Evolutionary conservation across 1,140 invertebrate genomes (phyloP).

Genomic region (Drosophila repletoides): DNA sequence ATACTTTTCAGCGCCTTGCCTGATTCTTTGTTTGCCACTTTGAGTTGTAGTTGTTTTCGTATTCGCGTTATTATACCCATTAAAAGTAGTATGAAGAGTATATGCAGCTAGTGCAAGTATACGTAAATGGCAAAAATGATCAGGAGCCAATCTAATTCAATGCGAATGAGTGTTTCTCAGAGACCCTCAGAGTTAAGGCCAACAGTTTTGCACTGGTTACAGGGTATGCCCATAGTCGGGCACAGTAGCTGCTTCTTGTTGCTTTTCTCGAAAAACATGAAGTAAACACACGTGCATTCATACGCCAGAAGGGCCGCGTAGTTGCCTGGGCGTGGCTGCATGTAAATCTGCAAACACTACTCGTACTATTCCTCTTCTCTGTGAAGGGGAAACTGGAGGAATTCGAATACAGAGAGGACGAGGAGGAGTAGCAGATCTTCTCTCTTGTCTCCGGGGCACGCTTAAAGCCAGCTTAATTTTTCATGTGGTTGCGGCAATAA

Average conservation of each 20-base stretch:
- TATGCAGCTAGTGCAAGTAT: too few relatives aligned
- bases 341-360: constrained; percentile 69
- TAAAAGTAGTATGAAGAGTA: too few relatives aligned
- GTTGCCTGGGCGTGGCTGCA: constrained; percentile 17
- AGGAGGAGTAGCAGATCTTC: constrained; percentile 2
- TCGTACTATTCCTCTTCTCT: too few relatives aligned
- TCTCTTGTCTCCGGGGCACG: constrained; percentile 57
- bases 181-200: too few relatives aligned
- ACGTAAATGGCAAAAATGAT: too few relatives aligned
- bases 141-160: too few relatives aligned
- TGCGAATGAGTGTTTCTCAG: too few relatives aligned
- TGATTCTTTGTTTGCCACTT: constrained; percentile 62
- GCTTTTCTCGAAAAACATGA: constrained; percentile 25
- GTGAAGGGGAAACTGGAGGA: too few relatives aligned
- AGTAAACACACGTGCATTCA: constrained; percentile 53
- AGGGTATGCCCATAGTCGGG: too few relatives aligned
- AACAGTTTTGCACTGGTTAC: too few relatives aligned
- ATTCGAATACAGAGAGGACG: background rate
- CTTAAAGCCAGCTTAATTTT: constrained; percentile 72
- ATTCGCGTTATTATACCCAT: too few relatives aligned
- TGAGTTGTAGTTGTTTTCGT: constrained; percentile 10
- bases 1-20: constrained; percentile 51
- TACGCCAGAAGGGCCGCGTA: background rate
- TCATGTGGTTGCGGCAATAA: constrained; percentile 62
- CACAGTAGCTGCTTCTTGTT: background rate